Evolutionary conservation across 1,140 invertebrate species (phyloP), one percentile per base, ranked within the genome.

Genomic region (Dendrolimus punctatus): DNA sequence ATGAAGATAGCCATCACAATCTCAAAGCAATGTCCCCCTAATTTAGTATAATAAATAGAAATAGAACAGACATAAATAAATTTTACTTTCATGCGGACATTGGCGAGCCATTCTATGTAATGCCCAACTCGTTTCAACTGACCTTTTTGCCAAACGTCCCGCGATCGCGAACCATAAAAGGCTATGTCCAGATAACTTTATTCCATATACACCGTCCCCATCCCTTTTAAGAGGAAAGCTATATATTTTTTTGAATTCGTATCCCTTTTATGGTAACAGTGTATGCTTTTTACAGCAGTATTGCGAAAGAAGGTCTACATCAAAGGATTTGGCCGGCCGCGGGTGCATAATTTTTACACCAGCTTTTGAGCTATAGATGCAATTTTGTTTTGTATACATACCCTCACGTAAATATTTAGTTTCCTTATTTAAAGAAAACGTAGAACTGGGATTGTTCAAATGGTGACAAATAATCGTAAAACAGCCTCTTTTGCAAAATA

Each of bases 141-240:
- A 72, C 68, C 71, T 72, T 80, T 76, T 77, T 73, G 64, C 66
- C 59, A 66, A 67, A 68, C 64, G 63, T 65, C 46, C 66, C 69
- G 61, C 59, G 66, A 66, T 68, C 64, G 59, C 56, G 42, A 38
- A 50, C 76, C 62, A 72, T 77, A 80, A 82, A 82, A 74, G 71
- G 75, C 58, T 66, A 73, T 73, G 73, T 71, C 71, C 73, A 80
- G 75, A 80, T 77, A 80, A 80, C 67, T 78, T 80, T 81, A 80
- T 81, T 68, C 70, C 68, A 74, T 71, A 76, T 75, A 73, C 75
- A 73, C 68, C 66, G 61, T 67, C 66, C 64, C 62, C 62, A 71
- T 75, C 75, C 73, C 73, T 80, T 80, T 78, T 73, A 82, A 78
- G 74, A 73, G 72, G 76, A 82, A 75, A 82, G 76, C 76, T 81